These are phyloP conservation scores for Lomographa bimaculata DNA, from an alignment of 2,888 invertebrate species.

Conservation along the genomic window DNA sequence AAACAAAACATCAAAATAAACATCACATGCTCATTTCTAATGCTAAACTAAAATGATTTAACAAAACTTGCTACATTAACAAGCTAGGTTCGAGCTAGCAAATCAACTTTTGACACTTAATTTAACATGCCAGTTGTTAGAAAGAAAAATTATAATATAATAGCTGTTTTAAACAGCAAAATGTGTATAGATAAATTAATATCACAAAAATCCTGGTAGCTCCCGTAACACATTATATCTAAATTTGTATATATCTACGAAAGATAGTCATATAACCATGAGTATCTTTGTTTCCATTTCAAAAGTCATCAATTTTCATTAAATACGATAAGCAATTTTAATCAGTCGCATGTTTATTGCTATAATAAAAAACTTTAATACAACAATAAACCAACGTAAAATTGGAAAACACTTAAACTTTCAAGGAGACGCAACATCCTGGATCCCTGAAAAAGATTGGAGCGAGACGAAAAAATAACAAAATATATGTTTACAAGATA, in stretches of 20 bases:
- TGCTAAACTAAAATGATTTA: conserved; percentile 25
- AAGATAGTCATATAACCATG: conserved; percentile 21
- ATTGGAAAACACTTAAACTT: conserved; percentile 3
- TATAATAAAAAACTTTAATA: conserved; percentile 24
- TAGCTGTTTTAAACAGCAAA: conserved; percentile 68
- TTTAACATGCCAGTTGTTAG: conserved; percentile 42
- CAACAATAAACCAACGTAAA: conserved; percentile 13
- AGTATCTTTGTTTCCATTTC: conserved; percentile 14
- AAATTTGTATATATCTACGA: conserved; percentile 33
- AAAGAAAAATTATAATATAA: conserved; percentile 37
- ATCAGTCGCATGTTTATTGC: conserved; percentile 22
- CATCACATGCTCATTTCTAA: conserved; percentile 27
- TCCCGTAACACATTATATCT: conserved; percentile 50
- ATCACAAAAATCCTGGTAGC: conserved; percentile 74
- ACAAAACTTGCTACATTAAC: conserved; percentile 18
- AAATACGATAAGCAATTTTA: conserved; percentile 17
- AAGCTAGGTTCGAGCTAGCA: conserved; percentile 37
- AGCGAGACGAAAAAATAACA: conserved; percentile 35
- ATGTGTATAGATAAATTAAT: conserved; percentile 41
- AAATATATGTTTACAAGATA: conserved; percentile 35
- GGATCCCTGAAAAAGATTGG: conserved; percentile 53
- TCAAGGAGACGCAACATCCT: conserved; percentile 30
- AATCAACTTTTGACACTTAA: conserved; percentile 29
- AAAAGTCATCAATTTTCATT: conserved; percentile 5
- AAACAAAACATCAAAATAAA: conserved; percentile 36